Conservation (phyloP, 1,140 invertebrate species). For the Ceratitis capitata region DNA sequence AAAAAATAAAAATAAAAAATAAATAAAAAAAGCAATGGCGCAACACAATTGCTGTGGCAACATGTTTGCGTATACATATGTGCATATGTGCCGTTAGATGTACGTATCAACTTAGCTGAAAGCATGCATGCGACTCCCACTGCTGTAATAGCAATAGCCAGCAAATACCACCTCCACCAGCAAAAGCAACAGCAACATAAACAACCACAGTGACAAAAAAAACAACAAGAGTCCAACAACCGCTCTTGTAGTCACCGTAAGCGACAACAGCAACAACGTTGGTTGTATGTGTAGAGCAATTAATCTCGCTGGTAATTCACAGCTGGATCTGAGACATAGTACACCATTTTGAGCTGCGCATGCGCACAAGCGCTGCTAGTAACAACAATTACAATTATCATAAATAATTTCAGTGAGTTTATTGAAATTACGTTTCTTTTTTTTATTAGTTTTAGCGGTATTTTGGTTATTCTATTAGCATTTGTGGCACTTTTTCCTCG, state of each 20-base stretch:
- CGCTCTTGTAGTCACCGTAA: background rate
- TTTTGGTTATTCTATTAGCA: background rate
- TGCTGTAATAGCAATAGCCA: slow-evolving; percentile 1
- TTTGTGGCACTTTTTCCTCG: background rate
- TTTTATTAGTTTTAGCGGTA: background rate
- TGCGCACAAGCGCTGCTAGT: background rate
- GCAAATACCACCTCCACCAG: no score
- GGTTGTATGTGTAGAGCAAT: slow-evolving; percentile 2
- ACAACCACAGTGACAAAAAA: background rate
- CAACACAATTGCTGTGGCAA: background rate
- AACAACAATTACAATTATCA: slow-evolving; percentile 32
- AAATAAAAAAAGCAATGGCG: background rate
- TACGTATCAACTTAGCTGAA: no score
- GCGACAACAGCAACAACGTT: background rate
- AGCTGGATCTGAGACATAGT: background rate
- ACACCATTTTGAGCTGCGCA: background rate
- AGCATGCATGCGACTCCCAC: slow-evolving; percentile 1
- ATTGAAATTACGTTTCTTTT: background rate
- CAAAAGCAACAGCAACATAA: background rate
- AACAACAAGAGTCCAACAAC: background rate
- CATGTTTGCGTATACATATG: background rate
- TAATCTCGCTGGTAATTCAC: slow-evolving; percentile 37
- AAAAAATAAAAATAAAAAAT: background rate
- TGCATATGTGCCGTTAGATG: background rate
- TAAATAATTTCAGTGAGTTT: slow-evolving; percentile 25